Conservation (phyloP, 2,797 vertebrate species). For the Cossypha niveicapilla region DNA sequence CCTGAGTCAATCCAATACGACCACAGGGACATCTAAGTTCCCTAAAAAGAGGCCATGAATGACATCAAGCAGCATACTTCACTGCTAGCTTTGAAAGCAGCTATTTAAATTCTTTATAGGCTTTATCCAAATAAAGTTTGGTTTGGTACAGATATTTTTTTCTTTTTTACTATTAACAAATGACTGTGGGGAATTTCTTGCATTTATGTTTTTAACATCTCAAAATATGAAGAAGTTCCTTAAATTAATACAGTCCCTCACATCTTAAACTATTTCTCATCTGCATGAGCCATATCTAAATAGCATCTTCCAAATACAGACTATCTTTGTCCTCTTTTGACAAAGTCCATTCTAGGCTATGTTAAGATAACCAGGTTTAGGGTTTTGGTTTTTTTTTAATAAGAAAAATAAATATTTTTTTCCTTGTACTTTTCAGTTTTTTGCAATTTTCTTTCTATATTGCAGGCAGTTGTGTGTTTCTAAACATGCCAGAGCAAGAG, state of each 20-base stretch:
- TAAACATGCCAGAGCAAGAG: neutral
- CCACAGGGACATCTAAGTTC: neutral
- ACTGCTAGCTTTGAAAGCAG: neutral
- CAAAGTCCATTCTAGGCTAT: neutral
- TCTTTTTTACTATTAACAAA: neutral
- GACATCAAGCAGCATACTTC: neutral
- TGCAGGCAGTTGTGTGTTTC: neutral
- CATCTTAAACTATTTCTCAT: neutral
- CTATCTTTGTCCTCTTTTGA: neutral
- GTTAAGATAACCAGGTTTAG: neutral
- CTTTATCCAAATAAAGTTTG: neutral
- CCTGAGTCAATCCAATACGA: neutral
- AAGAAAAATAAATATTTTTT: neutral
- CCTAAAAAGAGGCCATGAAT: neutral
- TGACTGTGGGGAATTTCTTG: neutral
- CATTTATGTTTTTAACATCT: neutral
- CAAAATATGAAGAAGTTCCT: neutral
- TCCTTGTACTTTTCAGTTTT: neutral
- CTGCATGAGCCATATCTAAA: neutral
- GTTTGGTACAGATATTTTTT: neutral
- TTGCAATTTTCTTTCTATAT: neutral
- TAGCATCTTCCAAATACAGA: neutral
- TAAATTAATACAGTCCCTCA: neutral
- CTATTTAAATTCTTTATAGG: neutral
- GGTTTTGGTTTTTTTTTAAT: neutral